Percentiles rank a stretch among this genome's conserved stretches.
These are phyloP conservation scores for Podarcis raffonei DNA, from an alignment of 2,113 vertebrate genomes.

Conservation along the genomic window DNA sequence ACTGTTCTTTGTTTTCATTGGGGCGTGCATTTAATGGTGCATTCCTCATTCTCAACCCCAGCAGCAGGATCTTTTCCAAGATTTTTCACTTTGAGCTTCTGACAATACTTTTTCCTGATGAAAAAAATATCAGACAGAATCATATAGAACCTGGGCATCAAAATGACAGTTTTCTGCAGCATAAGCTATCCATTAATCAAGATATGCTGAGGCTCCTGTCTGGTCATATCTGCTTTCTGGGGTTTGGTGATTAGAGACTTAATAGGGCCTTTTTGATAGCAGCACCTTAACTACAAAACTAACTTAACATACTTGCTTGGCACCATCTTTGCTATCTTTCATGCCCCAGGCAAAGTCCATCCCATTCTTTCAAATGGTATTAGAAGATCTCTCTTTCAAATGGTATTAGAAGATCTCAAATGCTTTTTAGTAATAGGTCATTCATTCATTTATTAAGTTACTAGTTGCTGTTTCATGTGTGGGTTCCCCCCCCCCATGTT, in stretches of 20 bases:
- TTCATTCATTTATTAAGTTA: background rate
- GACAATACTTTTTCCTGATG: background rate
- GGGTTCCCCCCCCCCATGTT: background rate
- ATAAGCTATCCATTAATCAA: background rate
- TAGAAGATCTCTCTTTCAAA: background rate
- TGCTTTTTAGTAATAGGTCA: background rate
- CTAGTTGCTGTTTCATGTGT: background rate
- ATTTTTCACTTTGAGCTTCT: background rate
- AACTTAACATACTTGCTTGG: background rate
- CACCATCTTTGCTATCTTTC: background rate
- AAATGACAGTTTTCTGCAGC: background rate
- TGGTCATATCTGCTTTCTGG: background rate
- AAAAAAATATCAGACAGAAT: background rate
- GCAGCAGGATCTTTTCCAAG: background rate
- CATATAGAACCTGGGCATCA: background rate
- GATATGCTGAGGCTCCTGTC: background rate
- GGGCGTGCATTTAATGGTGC: background rate
- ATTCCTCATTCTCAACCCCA: background rate
- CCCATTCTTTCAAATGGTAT: background rate
- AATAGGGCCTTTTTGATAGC: background rate
- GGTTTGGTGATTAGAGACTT: too few species aligned
- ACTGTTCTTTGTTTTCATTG: background rate
- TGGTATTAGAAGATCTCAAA: background rate
- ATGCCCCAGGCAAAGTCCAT: background rate
- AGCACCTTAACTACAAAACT: background rate